These are phyloP conservation scores for Corvus moneduloides DNA, from an alignment of 2,113 vertebrate genomes.

Conservation along the genomic window DNA sequence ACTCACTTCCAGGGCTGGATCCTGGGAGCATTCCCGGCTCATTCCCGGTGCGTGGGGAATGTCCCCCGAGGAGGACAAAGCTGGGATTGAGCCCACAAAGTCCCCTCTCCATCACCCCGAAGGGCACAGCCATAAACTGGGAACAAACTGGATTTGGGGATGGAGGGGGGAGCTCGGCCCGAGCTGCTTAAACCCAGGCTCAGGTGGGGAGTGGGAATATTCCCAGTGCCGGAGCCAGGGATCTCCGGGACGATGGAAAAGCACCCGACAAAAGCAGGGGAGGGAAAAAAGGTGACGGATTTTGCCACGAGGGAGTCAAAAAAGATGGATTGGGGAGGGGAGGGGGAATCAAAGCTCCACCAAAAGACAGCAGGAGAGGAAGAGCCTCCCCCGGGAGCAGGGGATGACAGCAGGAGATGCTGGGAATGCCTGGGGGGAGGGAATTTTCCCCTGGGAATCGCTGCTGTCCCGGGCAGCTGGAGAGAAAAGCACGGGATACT, in stretches of 20 bases:
- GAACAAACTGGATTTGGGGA: not conserved
- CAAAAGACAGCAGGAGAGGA: not conserved
- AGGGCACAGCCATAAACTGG: not conserved
- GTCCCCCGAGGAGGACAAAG: not conserved
- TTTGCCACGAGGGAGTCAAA: not conserved
- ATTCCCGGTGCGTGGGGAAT: not conserved
- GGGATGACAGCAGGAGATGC: not conserved
- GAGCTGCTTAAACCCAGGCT: not conserved
- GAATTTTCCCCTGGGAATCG: not conserved
- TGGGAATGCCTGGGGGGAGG: not conserved
- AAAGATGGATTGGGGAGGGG: not conserved
- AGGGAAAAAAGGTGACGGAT: not conserved
- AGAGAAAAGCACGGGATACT: not conserved
- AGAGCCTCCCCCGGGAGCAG: not conserved
- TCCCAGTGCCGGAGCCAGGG: not conserved
- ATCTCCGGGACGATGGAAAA: not conserved
- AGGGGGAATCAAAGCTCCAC: not conserved
- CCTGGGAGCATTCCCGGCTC: not conserved
- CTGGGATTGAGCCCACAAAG: not conserved
- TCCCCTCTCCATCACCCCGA: not conserved
- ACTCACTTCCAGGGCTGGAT: not conserved
- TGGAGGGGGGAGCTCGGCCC: not conserved
- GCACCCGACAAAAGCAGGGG: fast-evolving
- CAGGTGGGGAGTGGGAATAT: not conserved
- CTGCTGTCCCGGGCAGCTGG: fast-evolving